Evolutionary conservation across 2,797 vertebrate species (phyloP).

Genomic region (Etheostoma perlongum): DNA sequence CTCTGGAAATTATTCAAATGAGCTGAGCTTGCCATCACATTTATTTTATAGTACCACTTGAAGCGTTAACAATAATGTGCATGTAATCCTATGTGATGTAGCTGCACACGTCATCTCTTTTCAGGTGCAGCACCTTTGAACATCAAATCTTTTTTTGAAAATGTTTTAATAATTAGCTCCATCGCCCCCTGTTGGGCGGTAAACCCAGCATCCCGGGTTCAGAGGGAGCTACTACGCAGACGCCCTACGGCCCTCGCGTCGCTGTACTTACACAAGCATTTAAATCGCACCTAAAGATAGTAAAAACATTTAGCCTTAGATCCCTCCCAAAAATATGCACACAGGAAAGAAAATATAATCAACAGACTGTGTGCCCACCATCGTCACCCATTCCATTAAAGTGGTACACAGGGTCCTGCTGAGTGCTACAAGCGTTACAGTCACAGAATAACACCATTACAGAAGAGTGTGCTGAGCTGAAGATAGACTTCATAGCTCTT

Average conservation of each 20-base stretch:
- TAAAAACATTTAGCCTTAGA: constrained; percentile 51
- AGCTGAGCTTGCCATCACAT: constrained; percentile 55
- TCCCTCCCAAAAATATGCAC: constrained; percentile 61
- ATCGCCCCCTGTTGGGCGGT: constrained; percentile 51
- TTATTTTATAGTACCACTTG: constrained; percentile 78
- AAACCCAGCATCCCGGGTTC: constrained; percentile 44
- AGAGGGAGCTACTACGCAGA: constrained; percentile 53
- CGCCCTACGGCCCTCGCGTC: constrained; percentile 52
- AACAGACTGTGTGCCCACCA: constrained; percentile 55
- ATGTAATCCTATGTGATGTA: constrained; percentile 77
- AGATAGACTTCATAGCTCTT: constrained; percentile 54
- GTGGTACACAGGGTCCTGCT: constrained; percentile 70
- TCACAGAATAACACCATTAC: constrained; percentile 67
- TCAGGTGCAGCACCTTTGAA: constrained; percentile 78
- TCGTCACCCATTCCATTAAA: constrained; percentile 63
- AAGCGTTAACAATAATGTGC: constrained; percentile 70
- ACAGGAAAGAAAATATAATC: constrained; percentile 59
- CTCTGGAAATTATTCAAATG: constrained; percentile 81
- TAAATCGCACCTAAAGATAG: constrained; percentile 58
- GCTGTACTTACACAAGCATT: constrained; percentile 66
- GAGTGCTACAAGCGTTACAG: constrained; percentile 72
- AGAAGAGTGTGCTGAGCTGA: constrained; percentile 61
- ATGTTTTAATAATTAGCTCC: constrained; percentile 72
- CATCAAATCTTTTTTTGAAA: constrained; percentile 63
- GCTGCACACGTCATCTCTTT: constrained; percentile 60